Percentiles rank a stretch among this genome's conserved stretches.
Conservation (phyloP, 1,140 invertebrate species). For the Tetramorium alpestre region DNA sequence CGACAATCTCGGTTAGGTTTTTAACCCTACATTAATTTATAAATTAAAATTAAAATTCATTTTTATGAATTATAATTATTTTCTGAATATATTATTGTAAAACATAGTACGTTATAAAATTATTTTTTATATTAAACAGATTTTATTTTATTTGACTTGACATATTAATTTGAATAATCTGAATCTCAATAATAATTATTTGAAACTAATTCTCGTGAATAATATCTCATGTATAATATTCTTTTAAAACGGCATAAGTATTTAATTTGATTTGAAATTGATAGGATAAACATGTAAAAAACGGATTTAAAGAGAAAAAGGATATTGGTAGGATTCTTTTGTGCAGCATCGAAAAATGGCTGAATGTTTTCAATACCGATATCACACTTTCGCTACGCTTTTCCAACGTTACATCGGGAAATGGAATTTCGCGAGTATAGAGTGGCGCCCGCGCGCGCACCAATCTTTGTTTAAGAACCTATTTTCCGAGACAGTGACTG, state of each 20-base stretch:
- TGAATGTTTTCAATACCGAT: too few relatives aligned
- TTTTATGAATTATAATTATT: slow-evolving; percentile 3
- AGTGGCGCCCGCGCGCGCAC: neutral
- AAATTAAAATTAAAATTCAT: neutral
- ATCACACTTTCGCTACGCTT: neutral
- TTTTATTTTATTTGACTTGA: too few relatives aligned
- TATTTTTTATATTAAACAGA: neutral
- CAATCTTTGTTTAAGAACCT: slow-evolving; percentile 57
- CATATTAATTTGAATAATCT: neutral
- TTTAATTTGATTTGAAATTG: neutral
- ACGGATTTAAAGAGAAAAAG: neutral
- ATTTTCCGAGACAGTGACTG: slow-evolving; percentile 53
- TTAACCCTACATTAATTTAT: neutral
- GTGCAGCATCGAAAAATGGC: slow-evolving; percentile 24
- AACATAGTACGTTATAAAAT: neutral
- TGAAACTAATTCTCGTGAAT: neutral
- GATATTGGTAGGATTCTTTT: neutral
- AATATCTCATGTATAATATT: neutral
- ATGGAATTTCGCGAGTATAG: slow-evolving; percentile 42
- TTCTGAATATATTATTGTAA: neutral
- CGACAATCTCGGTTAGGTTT: neutral
- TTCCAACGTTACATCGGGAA: neutral
- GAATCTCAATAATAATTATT: neutral
- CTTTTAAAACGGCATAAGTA: neutral
- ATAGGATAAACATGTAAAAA: neutral